Percentiles rank a stretch among this genome's conserved stretches.
Evolutionary conservation across 2,797 vertebrate species (phyloP).

Genomic region (Pseudomugil tenellus): DNA sequence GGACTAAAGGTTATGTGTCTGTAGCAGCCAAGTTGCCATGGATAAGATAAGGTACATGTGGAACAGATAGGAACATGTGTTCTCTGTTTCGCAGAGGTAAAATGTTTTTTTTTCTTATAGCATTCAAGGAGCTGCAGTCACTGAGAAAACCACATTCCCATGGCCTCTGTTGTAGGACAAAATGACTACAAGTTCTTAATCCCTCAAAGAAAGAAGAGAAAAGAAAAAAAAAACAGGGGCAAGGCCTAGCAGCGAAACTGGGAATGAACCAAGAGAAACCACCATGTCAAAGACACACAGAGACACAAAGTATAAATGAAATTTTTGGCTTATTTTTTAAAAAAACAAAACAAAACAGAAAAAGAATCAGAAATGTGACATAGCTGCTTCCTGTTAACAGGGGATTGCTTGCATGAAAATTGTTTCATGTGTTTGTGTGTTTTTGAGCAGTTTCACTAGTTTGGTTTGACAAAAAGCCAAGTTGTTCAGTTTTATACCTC

Average conservation of each 20-base stretch:
- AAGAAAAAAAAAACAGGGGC: not conserved
- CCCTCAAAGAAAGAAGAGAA: not conserved
- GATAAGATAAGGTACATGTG: no score
- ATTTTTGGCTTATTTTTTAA: no score
- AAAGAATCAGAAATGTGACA: not conserved
- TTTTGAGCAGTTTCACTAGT: not conserved
- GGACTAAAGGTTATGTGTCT: not conserved
- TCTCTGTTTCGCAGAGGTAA: not conserved
- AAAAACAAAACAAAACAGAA: not conserved
- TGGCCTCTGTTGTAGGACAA: not conserved
- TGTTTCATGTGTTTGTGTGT: not conserved
- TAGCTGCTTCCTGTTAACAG: not conserved
- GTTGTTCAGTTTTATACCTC: conserved; percentile 49
- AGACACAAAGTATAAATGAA: not conserved
- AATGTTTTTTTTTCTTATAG: not conserved
- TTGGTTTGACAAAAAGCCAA: not conserved
- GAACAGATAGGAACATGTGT: no score
- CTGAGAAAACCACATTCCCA: not conserved
- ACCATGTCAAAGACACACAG: not conserved
- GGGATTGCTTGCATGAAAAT: not conserved
- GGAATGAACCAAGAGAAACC: not conserved
- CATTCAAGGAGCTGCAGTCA: not conserved
- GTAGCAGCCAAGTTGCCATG: not conserved
- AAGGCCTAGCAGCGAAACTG: not conserved
- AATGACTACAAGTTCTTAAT: not conserved